Percentiles rank a stretch among this genome's conserved stretches.
These are phyloP conservation scores for Eustalomyia histrio DNA, from an alignment of 2,888 invertebrate genomes.

Conservation along the genomic window DNA sequence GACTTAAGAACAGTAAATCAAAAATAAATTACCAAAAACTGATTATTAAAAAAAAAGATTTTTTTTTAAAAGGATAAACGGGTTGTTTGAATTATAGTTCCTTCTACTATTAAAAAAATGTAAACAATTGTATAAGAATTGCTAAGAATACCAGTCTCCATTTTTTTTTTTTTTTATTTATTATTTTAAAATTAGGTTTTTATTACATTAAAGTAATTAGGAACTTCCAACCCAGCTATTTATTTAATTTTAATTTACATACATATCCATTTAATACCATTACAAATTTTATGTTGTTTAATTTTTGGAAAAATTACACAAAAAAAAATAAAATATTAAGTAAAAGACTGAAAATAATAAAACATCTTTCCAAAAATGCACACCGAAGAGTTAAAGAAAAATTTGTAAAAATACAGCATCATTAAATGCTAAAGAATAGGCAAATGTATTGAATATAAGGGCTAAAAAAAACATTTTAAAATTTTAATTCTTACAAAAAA, in stretches of 20 bases:
- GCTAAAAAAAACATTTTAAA: no score
- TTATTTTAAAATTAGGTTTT: not conserved
- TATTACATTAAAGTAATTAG: constrained; percentile 25
- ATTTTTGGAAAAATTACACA: constrained; percentile 14
- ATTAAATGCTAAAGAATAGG: not conserved
- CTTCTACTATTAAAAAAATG: constrained; percentile 50
- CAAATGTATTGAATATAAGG: no score
- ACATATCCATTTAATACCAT: constrained; percentile 18
- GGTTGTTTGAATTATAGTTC: constrained; percentile 65
- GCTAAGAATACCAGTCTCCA: constrained; percentile 1
- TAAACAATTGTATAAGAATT: constrained; percentile 9
- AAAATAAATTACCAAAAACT: constrained; percentile 6
- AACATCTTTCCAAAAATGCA: constrained; percentile 7
- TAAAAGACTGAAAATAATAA: constrained; percentile 40
- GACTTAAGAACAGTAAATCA: constrained; percentile 11
- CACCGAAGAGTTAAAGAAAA: not conserved
- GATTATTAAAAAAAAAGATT: constrained; percentile 26
- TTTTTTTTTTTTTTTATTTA: not conserved
- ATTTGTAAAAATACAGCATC: not conserved
- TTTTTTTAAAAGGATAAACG: constrained; percentile 50
- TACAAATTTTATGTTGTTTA: constrained; percentile 10
- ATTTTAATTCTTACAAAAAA: no score
- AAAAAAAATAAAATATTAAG: not conserved
- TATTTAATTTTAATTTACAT: constrained; percentile 16
- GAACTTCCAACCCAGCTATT: constrained; percentile 37